Base-by-base conservation (phyloP, 2,888 invertebrate species). In the Pyrochroa serraticornis region DNA sequence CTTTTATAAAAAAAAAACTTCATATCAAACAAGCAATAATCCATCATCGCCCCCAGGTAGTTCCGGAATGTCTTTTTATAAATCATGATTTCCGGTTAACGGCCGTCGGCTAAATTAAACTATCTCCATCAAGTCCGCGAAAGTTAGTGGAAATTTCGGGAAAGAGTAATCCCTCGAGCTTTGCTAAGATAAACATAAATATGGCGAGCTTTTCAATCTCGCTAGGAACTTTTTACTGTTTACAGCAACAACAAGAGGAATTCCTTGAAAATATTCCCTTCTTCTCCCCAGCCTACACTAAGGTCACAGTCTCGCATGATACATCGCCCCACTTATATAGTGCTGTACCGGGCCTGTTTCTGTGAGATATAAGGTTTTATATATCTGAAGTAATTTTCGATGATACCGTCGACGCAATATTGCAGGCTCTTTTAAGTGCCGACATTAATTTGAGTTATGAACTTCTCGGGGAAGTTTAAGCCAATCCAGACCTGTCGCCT, bases 121-220 rank as follows among this genome's bases (percentile, higher is more conserved):
- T 42, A 42, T 42, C n/a, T n/a, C n/a, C 9, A 42, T 42, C 30
- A 42, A 39, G 32, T 10, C n/a, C 14, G n/a, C n/a, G 12, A 42
- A 42, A 42, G 31, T 31, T 31, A n/a, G 10, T 31, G 32, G 31
- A 7, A 31, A 9, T 31, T 35, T 31, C 10, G 10, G 8, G 32
- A 43, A 31, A 8, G 43, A 43, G 32, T 43, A 43, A 43, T 43
- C 43, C 43, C 43, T 7, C 8, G 32, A 43, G 43, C 33, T 43
- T 32, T 30, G 30, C 31, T 33, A 43, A 43, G 43, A 43, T 43
- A 43, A 43, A 43, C 43, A 43, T 43, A 43, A 43, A 43, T 43
- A 43, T 43, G 30, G 43, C 43, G 33, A 33, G 32, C 22, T 43
- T 43, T 43, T 43, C 43, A 43, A 43, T 43, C 43, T 43, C 33